Evolutionary conservation across 2,888 invertebrate genomes (phyloP).

Genomic region (Cryptocheilus praepositus): DNA sequence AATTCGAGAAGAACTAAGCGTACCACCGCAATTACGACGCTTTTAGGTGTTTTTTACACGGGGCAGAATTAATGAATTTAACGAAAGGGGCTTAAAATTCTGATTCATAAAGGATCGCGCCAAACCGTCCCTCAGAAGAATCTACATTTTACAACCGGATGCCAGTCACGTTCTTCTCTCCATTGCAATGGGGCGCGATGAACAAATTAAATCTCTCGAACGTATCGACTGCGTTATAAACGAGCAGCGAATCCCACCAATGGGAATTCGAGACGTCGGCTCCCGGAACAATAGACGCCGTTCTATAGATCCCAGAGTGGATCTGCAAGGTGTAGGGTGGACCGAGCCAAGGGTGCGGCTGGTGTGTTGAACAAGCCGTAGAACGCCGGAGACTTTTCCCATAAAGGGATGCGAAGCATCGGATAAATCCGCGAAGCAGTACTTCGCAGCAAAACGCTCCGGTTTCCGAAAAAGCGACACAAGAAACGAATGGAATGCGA

Average conservation of each 20-base stretch:
- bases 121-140: neutral
- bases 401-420: neutral
- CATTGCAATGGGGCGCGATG: conserved; percentile 18
- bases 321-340: neutral
- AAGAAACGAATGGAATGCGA: too few relatives aligned
- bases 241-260: conserved; percentile 26
- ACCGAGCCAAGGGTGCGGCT: neutral
- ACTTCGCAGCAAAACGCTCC: too few relatives aligned
- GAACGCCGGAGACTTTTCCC: neutral
- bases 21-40: too few relatives aligned
- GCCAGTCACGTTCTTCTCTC: conserved; percentile 34
- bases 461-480: neutral
- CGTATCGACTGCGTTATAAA: conserved; percentile 35
- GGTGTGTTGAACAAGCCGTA: too few relatives aligned
- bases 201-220: conserved; percentile 36
- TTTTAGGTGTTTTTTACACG: too few relatives aligned
- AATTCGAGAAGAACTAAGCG: too few relatives aligned
- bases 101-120: too few relatives aligned
- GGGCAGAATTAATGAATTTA: too few relatives aligned
- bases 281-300: neutral
- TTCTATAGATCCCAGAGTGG: too few relatives aligned
- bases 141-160: conserved; percentile 27
- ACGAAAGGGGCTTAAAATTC: too few relatives aligned
- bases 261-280: neutral
- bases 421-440: too few relatives aligned